phyloP scores from a whole-genome alignment of 35 echinoderm and acorn worm species.

The Anneissia japonica region DNA sequence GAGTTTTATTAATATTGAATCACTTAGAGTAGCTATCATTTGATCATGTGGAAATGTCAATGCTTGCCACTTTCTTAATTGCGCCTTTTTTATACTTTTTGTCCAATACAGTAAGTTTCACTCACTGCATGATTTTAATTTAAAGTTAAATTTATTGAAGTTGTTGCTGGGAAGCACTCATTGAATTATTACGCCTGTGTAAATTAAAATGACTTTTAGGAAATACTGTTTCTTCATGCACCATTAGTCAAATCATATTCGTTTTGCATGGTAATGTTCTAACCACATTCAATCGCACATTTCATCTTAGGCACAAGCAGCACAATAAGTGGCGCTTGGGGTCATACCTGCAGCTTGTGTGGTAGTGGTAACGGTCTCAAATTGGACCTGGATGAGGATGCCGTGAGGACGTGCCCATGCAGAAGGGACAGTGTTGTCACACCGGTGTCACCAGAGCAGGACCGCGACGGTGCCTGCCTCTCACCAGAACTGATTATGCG shows the following conservation, averaged over 20 bases:
- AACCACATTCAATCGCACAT: neutral
- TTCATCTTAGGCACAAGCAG: slow-evolving; percentile 8
- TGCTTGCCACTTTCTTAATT: too few relatives aligned
- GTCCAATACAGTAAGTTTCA: neutral
- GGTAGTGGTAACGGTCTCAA: slow-evolving; percentile 19
- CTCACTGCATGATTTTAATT: neutral
- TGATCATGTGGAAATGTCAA: too few relatives aligned
- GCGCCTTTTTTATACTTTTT: too few relatives aligned
- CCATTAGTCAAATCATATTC: too few relatives aligned
- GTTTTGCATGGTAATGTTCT: neutral
- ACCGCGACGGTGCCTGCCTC: neutral
- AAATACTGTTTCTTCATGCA: too few relatives aligned
- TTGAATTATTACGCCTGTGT: too few relatives aligned
- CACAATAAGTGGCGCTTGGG: slow-evolving; percentile 43
- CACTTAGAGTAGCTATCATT: too few relatives aligned
- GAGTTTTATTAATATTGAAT: too few relatives aligned
- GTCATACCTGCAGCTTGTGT: neutral
- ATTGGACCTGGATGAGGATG: neutral
- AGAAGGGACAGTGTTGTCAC: slow-evolving; percentile 29
- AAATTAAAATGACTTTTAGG: too few relatives aligned
- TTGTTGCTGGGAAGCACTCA: too few relatives aligned
- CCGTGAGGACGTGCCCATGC: neutral
- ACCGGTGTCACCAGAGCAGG: slow-evolving; percentile 12
- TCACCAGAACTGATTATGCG: slow-evolving; percentile 46
- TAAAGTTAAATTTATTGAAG: too few relatives aligned